phyloP scores from a whole-genome alignment of 2,113 vertebrate species.

The Muntiacus reevesi region DNA sequence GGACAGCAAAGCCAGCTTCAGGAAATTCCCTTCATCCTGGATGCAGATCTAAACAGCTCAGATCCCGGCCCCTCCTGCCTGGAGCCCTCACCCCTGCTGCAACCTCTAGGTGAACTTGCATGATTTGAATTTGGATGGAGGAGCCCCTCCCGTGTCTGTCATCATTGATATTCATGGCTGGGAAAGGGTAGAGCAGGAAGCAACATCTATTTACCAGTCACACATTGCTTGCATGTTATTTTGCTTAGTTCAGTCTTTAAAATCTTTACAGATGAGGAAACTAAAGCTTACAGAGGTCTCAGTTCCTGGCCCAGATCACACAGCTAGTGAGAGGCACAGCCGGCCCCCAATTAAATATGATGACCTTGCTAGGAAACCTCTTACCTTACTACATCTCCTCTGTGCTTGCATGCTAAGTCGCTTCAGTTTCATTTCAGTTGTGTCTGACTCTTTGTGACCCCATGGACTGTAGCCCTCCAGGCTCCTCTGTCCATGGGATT shows the following conservation, averaged over 20 bases:
- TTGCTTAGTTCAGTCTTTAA: not conserved
- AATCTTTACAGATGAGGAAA: not conserved
- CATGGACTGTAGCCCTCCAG: not conserved
- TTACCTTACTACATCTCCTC: not conserved
- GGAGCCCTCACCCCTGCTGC: rapidly evolving
- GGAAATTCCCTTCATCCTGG: constrained; percentile 72
- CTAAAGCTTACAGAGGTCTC: not conserved
- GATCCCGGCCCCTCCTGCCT: not conserved
- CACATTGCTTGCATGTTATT: not conserved
- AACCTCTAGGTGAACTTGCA: constrained; percentile 1
- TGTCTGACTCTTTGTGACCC: not conserved
- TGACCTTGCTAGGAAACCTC: rapidly evolving
- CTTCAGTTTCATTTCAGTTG: not conserved
- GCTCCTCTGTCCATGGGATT: not conserved
- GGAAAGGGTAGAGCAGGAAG: not conserved
- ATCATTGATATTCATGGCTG: rapidly evolving
- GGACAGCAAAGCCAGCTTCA: constrained; percentile 72
- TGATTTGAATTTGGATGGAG: not conserved
- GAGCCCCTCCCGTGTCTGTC: not conserved
- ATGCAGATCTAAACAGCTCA: not conserved
- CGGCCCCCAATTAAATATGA: rapidly evolving
- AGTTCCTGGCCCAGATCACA: not conserved
- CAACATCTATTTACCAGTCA: not conserved
- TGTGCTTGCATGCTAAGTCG: not conserved
- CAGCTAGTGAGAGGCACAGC: too few relatives aligned